Evolutionary conservation across 2,113 vertebrate genomes (phyloP).

Genomic region (Dunckerocampus dactyliophorus): DNA sequence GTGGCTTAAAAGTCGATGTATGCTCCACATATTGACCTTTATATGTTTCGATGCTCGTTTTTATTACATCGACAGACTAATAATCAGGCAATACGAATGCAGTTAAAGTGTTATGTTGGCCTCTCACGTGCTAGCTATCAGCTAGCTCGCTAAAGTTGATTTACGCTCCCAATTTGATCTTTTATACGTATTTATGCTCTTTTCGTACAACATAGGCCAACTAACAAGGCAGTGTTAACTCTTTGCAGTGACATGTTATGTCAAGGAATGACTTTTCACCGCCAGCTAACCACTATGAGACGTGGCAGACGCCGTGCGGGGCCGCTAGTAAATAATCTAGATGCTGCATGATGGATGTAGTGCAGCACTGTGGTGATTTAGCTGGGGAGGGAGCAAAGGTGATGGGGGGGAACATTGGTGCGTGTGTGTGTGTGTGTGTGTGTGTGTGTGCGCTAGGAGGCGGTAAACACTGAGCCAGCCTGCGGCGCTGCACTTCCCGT

Average conservation of each 20-base stretch:
- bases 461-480: constrained; percentile 59
- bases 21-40: too few relatives aligned
- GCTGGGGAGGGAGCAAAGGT: constrained; percentile 42
- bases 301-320: constrained; percentile 14
- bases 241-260: background rate
- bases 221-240: background rate
- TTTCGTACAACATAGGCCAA: too few relatives aligned
- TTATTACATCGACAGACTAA: too few relatives aligned
- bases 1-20: too few relatives aligned
- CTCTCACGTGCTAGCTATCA: too few relatives aligned
- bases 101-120: too few relatives aligned
- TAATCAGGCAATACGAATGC: too few relatives aligned
- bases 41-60: too few relatives aligned
- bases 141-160: background rate
- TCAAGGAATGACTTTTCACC: background rate
- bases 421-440: constrained; percentile 12
- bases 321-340: background rate
- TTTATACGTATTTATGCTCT: too few relatives aligned
- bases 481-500: constrained; percentile 51
- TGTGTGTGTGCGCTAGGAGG: constrained; percentile 28
- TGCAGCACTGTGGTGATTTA: constrained; percentile 37
- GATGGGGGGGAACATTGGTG: constrained; percentile 34
- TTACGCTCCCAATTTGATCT: background rate
- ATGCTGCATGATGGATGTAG: constrained; percentile 13
- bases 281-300: background rate